Base-by-base conservation (phyloP, 2,113 vertebrate genomes). In the Setophaga coronata region DNA sequence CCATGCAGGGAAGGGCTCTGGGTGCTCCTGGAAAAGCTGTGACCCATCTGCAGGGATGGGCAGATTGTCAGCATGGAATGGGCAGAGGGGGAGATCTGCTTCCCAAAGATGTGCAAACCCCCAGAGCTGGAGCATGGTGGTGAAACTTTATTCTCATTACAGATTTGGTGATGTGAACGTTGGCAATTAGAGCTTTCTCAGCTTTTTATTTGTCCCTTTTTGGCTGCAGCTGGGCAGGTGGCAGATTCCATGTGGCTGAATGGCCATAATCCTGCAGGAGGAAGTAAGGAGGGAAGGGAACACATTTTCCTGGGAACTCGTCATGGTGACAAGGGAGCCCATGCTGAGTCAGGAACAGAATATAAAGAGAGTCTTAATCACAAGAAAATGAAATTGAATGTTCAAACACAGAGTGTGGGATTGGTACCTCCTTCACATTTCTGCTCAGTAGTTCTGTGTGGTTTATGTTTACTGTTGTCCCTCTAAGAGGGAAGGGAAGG, bases 171-270 rank as follows among this genome's bases (percentile, higher is more conserved):
- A 53, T 8, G 20, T 9, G 64, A 56, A 23, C 15, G 1, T 3
- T 18, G 28, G 33, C 34, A 42, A 19, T 38, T 43, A 10, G 11
- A 72, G 60, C 5, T 67, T 47, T 18, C 31, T 54, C 4, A 1
- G 16, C 1, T 87, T 51, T 79, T 76, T 48, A 7, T 43, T 72
- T 79, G 57, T 82, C 40, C 6, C 23, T 38, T 40, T 50, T 17
- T 43, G 12, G 12, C 47, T 58, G 56, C 25, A 23, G 0, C 34
- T 2, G 4, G 65, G 31, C 48, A 47, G 19, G 34, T 1, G 7
- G 40, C 14, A 28, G 42, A 80, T 78, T 73, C 69, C 65, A 19
- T 0, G 4, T 16, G 61, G 36, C 34, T 93, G 88, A 69, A 69
- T 21, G 70, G 26, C 25, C 4, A 0, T 6, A 45, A 54, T 56